Base-by-base conservation (phyloP, 2,113 vertebrate species). In the Crotalus tigris region DNA sequence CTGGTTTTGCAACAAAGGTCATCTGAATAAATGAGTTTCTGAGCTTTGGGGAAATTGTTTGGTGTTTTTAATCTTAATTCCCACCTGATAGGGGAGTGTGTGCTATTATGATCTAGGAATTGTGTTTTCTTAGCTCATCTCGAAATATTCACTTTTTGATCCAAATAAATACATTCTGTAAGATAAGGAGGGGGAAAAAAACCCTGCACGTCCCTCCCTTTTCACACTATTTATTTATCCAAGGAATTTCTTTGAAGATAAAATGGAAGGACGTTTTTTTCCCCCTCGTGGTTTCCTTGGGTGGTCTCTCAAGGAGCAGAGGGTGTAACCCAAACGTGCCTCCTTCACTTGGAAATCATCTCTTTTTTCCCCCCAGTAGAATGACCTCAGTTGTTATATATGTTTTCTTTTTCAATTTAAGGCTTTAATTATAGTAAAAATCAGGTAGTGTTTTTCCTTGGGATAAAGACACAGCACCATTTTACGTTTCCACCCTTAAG, bases 301-400 rank as follows among this genome's bases (percentile, higher is more conserved):
- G 93, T 90, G 91, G 91, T 94, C 91, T 92, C 24, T 75, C 49
- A 39, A 92, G 51, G 81, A 69, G 23, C 39, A 7, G 51, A 90
- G 44, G 39, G 26, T 51, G 53, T 44, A 85, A 89, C 90, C 44
- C 49, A 57, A 61, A 87, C 51, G 11, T 53, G 49, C 0, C 58
- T 19, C 23, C 8, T 21, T 23, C 29, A 0, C 10, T 15, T 23
- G 3, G 26, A 15, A 87, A 19, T 46, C 75, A 4, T 17, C 17
- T n/a, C 15, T 33, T 86, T 64, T 58, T 13, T 5, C n/a, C 12
- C 33, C 69, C 69, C n/a, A 75, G 49, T 33, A 39, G 49, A 85
- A 92, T 90, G 88, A 94, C 51, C 85, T 94, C 58, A 87, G 53
- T 90, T 90, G 87, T 94, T 81, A 87, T 87, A n/a, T 46, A 75